Percentiles rank a stretch among this genome's conserved stretches.
Evolutionary conservation across 2,888 invertebrate genomes (phyloP).

Genomic region (Latrodectus hesperus): DNA sequence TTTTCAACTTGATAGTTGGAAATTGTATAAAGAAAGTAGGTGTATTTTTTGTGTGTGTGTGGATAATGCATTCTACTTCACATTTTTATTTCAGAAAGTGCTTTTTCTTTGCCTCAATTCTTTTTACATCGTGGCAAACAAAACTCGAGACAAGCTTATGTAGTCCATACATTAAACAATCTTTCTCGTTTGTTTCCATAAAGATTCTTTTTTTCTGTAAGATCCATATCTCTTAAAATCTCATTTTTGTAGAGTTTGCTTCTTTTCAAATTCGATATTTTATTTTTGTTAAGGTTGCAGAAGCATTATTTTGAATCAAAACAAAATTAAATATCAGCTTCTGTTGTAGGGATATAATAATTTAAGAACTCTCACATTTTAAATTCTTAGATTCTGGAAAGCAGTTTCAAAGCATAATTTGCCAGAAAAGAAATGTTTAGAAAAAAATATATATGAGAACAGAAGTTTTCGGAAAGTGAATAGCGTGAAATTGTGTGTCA

Average conservation of each 20-base stretch:
- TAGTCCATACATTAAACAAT: slow-evolving; percentile 14
- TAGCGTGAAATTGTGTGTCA: too few species aligned
- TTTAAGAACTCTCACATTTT: too few species aligned
- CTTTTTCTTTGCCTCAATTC: slow-evolving; percentile 7
- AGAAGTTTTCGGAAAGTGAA: too few species aligned
- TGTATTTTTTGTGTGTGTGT: slow-evolving; percentile 4
- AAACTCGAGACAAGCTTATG: slow-evolving; percentile 13
- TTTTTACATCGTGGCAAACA: slow-evolving; percentile 1
- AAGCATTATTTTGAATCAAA: too few species aligned
- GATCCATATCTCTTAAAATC: slow-evolving; percentile 21
- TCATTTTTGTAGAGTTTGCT: slow-evolving; percentile 1
- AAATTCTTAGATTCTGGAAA: too few species aligned
- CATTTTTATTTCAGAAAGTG: slow-evolving; percentile 12
- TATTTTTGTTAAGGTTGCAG: background rate
- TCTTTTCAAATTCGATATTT: background rate
- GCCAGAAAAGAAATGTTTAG: too few species aligned
- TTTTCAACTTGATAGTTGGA: background rate
- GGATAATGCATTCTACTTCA: slow-evolving; percentile 3
- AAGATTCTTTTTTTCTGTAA: background rate
- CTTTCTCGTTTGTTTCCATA: background rate
- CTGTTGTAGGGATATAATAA: too few species aligned
- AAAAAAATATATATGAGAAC: too few species aligned
- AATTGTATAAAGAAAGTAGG: slow-evolving; percentile 2
- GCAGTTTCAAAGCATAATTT: too few species aligned
- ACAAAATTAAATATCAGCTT: too few species aligned